Evolutionary conservation across 1,140 invertebrate genomes (phyloP), one percentile per base, ranked within the genome.

Genomic region (Cardiocondyla obscurior): DNA sequence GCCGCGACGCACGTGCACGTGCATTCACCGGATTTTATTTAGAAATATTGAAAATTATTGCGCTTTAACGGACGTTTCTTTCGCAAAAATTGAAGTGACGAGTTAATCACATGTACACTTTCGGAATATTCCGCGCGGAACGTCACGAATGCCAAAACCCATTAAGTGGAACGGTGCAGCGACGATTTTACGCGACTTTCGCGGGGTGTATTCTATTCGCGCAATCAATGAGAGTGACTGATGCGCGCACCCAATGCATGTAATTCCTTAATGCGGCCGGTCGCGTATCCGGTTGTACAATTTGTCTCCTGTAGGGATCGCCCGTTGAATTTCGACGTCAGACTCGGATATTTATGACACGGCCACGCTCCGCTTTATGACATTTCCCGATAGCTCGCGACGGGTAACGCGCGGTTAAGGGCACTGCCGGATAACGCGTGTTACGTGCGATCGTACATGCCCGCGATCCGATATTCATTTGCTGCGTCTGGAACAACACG

Each of bases 391-490:
- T 87, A 76, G 86, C 44, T 69, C 74, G 30, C 46, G 53, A 72
- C 72, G 86, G 82, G 86, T 84, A 87, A 81, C 86, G 85, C 69
- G 44, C 85, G 86, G 86, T 87, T 87, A 86, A 88, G 74, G 69
- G 85, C 74, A 81, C 65, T 69, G 64, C 25, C 10, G 82, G 69
- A 87, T 84, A 87, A 87, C 85, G 69, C 69, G 58, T 74, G 79
- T 57, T 74, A 70, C 60, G 55, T 79, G 42, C 60, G 16, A 69
- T 84, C 55, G 65, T 33, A 84, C 49, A 64, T 64, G 44, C 69
- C 6, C 57, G 79, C 82, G 79, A 88, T 88, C 82, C 82, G 86
- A 88, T 88, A 88, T 87, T 85, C 86, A 88, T 88, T 85, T 65
- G 83, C 30, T 64, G 70, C 65, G 46, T 85, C 55, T 51, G 76